Conservation (phyloP, 2,797 vertebrate genomes). For the Saxicola maurus region DNA sequence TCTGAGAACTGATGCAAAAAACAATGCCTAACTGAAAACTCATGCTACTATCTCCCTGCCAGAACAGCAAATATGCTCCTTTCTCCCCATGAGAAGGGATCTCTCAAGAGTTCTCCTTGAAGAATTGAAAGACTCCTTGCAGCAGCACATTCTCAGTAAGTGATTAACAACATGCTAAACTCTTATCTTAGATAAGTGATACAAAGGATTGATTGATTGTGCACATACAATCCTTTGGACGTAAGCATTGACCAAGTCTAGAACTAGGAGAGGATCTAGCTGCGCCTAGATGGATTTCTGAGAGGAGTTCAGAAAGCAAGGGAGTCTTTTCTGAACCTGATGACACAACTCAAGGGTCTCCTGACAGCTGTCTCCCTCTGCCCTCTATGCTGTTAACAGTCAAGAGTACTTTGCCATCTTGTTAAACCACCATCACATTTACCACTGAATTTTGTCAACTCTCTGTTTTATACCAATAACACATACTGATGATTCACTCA, state of each 20-base stretch:
- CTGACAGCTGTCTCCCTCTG: not conserved
- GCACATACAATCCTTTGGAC: not conserved
- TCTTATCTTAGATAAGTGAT: not conserved
- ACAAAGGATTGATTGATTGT: not conserved
- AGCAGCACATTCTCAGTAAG: not conserved
- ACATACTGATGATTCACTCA: not conserved
- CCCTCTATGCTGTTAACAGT: fast-evolving
- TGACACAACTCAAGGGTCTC: not conserved
- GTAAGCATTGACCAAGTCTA: not conserved
- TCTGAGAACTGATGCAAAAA: not conserved
- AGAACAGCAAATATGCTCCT: not conserved
- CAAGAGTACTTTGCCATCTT: not conserved
- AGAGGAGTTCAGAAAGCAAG: not conserved
- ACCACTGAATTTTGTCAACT: not conserved
- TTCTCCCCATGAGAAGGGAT: not conserved
- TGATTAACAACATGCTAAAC: not conserved
- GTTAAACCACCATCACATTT: not conserved
- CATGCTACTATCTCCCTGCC: not conserved
- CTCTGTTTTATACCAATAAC: not conserved
- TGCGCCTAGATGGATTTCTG: not conserved
- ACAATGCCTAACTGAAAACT: not conserved
- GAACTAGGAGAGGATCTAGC: not conserved
- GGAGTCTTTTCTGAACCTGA: not conserved
- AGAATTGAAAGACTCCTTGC: not conserved
- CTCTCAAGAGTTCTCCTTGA: not conserved